Evolutionary conservation across 2,888 invertebrate genomes (phyloP).

Genomic region (Morpho helenor): DNA sequence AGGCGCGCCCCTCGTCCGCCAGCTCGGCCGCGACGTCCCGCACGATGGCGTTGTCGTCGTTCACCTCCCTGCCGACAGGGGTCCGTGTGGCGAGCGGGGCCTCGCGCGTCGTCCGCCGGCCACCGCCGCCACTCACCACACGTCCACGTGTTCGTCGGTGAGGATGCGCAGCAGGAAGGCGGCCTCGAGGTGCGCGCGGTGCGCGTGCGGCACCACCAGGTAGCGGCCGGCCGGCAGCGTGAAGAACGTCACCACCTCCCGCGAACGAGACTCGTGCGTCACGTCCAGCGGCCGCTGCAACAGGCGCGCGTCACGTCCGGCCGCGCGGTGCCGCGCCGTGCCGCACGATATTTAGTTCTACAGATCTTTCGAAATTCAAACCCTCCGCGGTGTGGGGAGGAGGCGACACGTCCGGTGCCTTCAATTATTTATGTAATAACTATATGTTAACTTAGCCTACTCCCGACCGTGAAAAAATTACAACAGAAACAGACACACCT

Average conservation of each 20-base stretch:
- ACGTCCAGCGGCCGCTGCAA: conserved; percentile 81
- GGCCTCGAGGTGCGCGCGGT: conserved; percentile 82
- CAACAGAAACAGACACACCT: too few species aligned
- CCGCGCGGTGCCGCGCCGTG: too few species aligned
- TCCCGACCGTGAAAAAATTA: too few species aligned
- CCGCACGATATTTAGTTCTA: too few species aligned
- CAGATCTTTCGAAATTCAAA: too few species aligned
- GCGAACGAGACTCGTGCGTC: conserved; percentile 81
- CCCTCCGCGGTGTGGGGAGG: too few species aligned
- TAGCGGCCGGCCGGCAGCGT: conserved; percentile 87
- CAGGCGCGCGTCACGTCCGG: neutral
- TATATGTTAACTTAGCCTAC: too few species aligned
- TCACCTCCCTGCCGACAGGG: conserved; percentile 81
- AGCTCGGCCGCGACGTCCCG: conserved; percentile 81
- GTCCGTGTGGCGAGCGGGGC: neutral
- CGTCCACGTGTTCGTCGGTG: conserved; percentile 85
- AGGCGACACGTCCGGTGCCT: too few species aligned
- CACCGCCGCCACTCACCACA: conserved; percentile 73
- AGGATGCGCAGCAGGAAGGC: conserved; percentile 85
- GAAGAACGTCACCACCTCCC: conserved; percentile 86
- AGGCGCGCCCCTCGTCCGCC: conserved; percentile 72
- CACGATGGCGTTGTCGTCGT: conserved; percentile 86
- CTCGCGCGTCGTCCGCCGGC: neutral
- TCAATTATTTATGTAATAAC: too few species aligned
- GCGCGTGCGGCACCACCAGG: conserved; percentile 85